Percentiles rank a stretch among this genome's conserved stretches.
Evolutionary conservation across 2,113 vertebrate species (phyloP).

Genomic region (Anarrhichthys ocellatus): DNA sequence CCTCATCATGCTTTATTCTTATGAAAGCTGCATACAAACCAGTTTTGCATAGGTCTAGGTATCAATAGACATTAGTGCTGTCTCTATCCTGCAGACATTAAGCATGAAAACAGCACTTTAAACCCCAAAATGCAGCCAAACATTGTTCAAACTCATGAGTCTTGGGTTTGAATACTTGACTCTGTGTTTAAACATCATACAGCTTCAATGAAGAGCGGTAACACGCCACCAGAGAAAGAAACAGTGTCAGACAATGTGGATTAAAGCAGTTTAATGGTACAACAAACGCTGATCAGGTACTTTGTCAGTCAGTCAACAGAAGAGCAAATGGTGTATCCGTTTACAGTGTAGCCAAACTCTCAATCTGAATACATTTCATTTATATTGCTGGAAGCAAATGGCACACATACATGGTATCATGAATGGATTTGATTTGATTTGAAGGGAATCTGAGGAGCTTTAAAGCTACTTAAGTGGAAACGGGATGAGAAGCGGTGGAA

Average conservation of each 20-base stretch:
- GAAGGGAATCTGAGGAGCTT: not conserved
- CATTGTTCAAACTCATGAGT: not conserved
- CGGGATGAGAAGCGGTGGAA: not conserved
- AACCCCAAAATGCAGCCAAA: not conserved
- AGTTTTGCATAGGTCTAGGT: not conserved
- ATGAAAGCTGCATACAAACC: not conserved
- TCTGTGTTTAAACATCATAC: not conserved
- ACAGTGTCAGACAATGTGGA: not conserved
- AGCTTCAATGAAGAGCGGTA: not conserved
- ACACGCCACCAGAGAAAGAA: not conserved
- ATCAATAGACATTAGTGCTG: not conserved
- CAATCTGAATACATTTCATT: not conserved
- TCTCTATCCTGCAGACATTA: not conserved
- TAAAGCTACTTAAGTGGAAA: not conserved
- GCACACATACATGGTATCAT: not conserved
- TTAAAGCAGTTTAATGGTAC: not conserved
- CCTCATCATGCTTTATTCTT: not conserved
- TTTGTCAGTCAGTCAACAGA: not conserved
- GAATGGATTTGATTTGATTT: not conserved
- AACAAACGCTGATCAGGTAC: not conserved
- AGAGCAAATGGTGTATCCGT: not conserved
- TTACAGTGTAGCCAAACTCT: not conserved
- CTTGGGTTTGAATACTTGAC: not conserved
- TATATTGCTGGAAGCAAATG: not conserved
- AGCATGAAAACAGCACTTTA: not conserved